Percentiles rank a stretch among this genome's conserved stretches.
Evolutionary conservation across 1,140 invertebrate species (phyloP).

Genomic region (Arctopsyche grandis): DNA sequence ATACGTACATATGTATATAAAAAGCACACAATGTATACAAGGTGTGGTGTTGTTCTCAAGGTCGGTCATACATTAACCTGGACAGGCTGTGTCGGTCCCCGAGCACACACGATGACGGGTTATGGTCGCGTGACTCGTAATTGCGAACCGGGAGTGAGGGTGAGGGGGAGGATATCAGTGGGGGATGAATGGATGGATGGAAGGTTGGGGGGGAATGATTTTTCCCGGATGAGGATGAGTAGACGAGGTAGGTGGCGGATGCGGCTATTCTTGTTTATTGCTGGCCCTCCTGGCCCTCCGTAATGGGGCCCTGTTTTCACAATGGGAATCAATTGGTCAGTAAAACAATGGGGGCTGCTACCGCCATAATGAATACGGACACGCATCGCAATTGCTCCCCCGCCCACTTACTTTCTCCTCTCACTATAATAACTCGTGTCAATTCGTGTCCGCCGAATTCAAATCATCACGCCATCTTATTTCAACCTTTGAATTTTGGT

Average conservation of each 20-base stretch:
- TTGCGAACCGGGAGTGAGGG: neutral
- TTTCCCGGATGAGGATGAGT: neutral
- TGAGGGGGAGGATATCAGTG: neutral
- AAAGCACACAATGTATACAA: neutral
- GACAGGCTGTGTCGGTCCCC: neutral
- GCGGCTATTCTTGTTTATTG: constrained; percentile 6
- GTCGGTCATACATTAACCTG: constrained; percentile 6
- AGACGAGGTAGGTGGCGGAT: neutral
- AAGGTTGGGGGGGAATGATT: neutral
- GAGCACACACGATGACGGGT: neutral
- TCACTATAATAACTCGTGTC: neutral
- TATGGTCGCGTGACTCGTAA: constrained; percentile 29
- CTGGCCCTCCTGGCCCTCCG: neutral
- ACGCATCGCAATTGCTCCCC: constrained; percentile 7
- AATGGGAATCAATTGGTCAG: constrained; percentile 35
- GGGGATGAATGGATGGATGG: neutral
- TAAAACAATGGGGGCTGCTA: constrained; percentile 9
- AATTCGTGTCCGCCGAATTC: neutral
- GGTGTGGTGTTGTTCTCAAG: neutral
- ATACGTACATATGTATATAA: too few relatives aligned
- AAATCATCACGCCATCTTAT: neutral
- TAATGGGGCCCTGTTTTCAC: constrained; percentile 8
- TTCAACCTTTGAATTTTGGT: neutral
- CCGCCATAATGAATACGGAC: constrained; percentile 21
- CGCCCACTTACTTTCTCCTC: neutral